These are phyloP conservation scores for Thripadectes ignobilis DNA, from an alignment of 2,797 vertebrate genomes.

Conservation along the genomic window DNA sequence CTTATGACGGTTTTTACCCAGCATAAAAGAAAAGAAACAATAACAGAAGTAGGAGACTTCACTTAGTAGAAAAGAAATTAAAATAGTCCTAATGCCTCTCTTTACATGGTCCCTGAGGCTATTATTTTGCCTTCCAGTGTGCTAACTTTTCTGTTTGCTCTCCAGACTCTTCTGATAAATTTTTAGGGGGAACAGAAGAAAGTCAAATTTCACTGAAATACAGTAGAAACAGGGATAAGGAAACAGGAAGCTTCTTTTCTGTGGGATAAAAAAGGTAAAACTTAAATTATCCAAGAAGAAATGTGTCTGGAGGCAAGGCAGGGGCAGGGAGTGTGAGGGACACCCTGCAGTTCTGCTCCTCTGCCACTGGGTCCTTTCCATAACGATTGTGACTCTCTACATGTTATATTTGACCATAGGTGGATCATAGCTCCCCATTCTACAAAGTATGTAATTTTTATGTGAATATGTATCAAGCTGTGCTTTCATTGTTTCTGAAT, in stretches of 20 bases:
- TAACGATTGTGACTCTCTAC: rapidly evolving
- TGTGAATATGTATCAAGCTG: background rate
- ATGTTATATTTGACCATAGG: rapidly evolving
- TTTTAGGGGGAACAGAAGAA: background rate
- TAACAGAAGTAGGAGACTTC: background rate
- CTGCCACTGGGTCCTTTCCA: background rate
- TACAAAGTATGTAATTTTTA: background rate
- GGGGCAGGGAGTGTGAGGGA: background rate
- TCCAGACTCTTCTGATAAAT: background rate
- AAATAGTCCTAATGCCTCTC: background rate
- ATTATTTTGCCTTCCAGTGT: background rate
- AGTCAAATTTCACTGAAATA: background rate
- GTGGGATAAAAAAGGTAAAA: background rate
- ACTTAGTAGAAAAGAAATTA: background rate
- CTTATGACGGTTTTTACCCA: background rate
- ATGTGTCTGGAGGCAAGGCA: background rate
- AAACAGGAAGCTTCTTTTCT: background rate
- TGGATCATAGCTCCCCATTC: background rate
- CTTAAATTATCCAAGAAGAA: background rate
- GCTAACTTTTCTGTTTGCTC: background rate
- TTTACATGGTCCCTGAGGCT: background rate
- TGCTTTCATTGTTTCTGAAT: background rate
- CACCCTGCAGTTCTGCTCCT: background rate
- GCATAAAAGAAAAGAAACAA: background rate
- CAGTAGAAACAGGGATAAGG: background rate